Evolutionary conservation across 2,888 invertebrate species (phyloP), one percentile per base, ranked within the genome.

Genomic region (Augochlorella aurata): DNA sequence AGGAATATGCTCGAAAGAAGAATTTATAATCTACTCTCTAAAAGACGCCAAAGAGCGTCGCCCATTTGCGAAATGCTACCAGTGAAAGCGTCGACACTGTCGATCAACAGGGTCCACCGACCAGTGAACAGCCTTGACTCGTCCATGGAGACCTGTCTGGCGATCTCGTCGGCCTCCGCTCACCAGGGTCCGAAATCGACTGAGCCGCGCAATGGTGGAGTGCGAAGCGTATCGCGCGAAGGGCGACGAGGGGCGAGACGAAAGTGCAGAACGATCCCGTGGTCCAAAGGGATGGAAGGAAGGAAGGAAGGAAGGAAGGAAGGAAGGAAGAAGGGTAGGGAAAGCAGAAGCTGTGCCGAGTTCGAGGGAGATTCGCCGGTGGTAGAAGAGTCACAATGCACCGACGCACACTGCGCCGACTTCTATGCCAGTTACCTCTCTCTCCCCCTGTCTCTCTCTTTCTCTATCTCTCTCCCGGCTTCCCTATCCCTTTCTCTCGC

Each of bases 201-300:
- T 88, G 88, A 88, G 83, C 84, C 72, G 63, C 82, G 71, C 84
- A 89, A 89, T 87, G 84, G 85, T 68, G 70, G 73, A 61, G 81
- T 85, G 87, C 88, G 87, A 90, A 90, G 88, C 89, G 88, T 88
- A 88, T 88, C 85, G 88, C 80, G 76, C 78, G 85, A 71, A 82
- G 83, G 81, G 78, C 72, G 50, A 52, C 49, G 75, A 63, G 38
- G 77, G 76, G 67, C 21, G 79, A 74, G 81, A 65, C 63, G 78
- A 77, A 78, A 74, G 73, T 72, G 79, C 54, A 68, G 81, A 84
- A 70, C 82, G 81, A 81, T 83, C 81, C 69, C 74, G 81, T 61
- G 79, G 84, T 81, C 85, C 86, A 86, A 86, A 84, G 79, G 86
- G 86, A 80, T 86, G 81, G 85, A 80, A 71, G 78, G 81, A 80